phyloP scores from a whole-genome alignment of 2,113 vertebrate species.

The Epinephelus lanceolatus region DNA sequence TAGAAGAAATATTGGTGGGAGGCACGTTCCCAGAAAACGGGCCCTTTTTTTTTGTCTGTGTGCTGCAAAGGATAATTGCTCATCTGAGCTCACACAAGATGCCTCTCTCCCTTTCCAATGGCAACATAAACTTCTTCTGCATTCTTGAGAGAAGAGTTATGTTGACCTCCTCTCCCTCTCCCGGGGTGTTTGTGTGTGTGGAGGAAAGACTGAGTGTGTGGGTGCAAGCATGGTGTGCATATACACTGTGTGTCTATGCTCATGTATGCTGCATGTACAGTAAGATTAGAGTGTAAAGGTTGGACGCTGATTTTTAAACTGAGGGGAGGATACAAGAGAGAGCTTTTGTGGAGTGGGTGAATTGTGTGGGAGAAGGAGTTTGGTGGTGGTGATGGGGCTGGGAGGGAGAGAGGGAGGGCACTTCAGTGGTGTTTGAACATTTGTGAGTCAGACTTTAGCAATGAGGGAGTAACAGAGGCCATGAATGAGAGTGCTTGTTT shows the following conservation, averaged over 20 bases:
- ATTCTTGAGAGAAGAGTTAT: slow-evolving; percentile 78
- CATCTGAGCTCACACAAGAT: slow-evolving; percentile 79
- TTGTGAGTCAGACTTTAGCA: slow-evolving; percentile 82
- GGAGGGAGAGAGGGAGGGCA: slow-evolving; percentile 2
- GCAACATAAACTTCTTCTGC: slow-evolving; percentile 74
- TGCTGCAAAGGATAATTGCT: slow-evolving; percentile 81
- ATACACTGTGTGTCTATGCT: slow-evolving; percentile 11
- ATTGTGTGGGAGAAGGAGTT: slow-evolving; percentile 59
- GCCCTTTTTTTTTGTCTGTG: slow-evolving; percentile 49
- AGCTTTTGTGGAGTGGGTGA: slow-evolving; percentile 47
- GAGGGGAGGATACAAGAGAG: slow-evolving; percentile 38
- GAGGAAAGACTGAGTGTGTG: slow-evolving; percentile 36
- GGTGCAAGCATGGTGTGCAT: slow-evolving; percentile 3
- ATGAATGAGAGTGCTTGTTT: slow-evolving; percentile 81
- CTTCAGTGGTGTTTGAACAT: slow-evolving; percentile 68
- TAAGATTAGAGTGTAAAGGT: not conserved
- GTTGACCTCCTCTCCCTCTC: slow-evolving; percentile 72
- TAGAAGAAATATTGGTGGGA: slow-evolving; percentile 73
- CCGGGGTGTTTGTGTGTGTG: slow-evolving; percentile 46
- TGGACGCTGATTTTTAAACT: slow-evolving; percentile 25
- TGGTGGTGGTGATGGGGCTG: slow-evolving; percentile 34
- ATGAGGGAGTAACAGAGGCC: slow-evolving; percentile 82
- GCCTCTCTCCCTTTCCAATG: slow-evolving; percentile 73
- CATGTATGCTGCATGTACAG: not conserved
- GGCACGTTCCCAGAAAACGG: slow-evolving; percentile 74